Conservation (phyloP, 2,113 vertebrate genomes). For the Sminthopsis crassicaudata region DNA sequence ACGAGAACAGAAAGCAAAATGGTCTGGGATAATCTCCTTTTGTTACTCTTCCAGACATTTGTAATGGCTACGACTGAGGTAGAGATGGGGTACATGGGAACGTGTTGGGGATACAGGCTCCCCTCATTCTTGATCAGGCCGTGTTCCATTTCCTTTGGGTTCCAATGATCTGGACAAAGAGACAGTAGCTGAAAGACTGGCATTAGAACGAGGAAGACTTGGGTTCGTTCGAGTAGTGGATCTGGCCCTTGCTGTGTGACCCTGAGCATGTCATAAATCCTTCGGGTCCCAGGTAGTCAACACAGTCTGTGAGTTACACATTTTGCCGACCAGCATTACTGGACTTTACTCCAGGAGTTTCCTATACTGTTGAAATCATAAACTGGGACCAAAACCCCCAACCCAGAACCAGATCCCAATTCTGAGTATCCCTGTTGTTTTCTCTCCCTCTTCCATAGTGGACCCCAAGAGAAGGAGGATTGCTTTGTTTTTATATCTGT, state of each 20-base stretch:
- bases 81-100: background rate
- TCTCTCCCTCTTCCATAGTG: background rate
- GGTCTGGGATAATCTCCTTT: background rate
- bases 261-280: background rate
- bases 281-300: background rate
- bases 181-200: background rate
- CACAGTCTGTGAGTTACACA: background rate
- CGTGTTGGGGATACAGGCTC: background rate
- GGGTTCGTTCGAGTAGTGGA: background rate
- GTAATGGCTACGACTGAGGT: background rate
- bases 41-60: background rate
- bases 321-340: background rate
- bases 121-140: background rate
- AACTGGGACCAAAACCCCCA: background rate
- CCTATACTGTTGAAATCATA: background rate
- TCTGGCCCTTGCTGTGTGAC: background rate
- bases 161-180: background rate
- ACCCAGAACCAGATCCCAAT: background rate
- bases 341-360: background rate
- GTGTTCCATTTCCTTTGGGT: background rate
- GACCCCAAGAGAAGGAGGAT: background rate
- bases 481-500: background rate
- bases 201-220: background rate
- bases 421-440: background rate
- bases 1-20: background rate